Base-by-base conservation (phyloP, 2,888 invertebrate species). In the Brenthis daphne region DNA sequence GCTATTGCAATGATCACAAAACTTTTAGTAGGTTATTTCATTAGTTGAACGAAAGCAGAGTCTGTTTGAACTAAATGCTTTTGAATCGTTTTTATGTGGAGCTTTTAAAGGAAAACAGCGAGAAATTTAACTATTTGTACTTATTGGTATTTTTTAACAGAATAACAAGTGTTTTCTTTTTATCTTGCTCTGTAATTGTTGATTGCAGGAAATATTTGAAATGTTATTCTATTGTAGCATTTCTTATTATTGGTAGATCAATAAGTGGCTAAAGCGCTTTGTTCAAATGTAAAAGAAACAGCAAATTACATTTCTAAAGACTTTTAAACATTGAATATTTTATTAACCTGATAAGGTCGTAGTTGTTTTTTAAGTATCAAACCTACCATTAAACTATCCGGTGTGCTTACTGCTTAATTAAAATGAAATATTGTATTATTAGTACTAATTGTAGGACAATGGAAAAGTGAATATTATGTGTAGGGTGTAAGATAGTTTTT, bases 61-160 rank as follows among this genome's bases (percentile, higher is more conserved):
- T 67, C 64, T 57, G 65, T 69, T 61, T 58, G 37, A 61, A 68
- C 65, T 63, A 65, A 68, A 68, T 55, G 54, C 65, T 68, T 71
- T 71, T 61, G 53, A 57, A 68, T 68, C 54, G 61, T 53, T 58
- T 51, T 55, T 47, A 57, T 55, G 48, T 48, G 24, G 20, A 48
- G 64, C 60, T 60, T 58, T 60, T 43, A 55, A 16, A 65, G 43
- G 61, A 66, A 61, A 61, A 69, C n/a, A 63, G 51, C 57, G 53
- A 63, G 65, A 53, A 58, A 58, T 16, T 50, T 60, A 60, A 60
- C 50, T 60, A 60, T 60, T 50, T 50, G 6, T 50, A 33, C 60
- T 60, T 16, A 60, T 50, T 33, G 50, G 48, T 48, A 14, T 58
- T 58, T 20, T 24, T 3, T 33, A n/a, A 56, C 37, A 57, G 37